phyloP scores from a whole-genome alignment of 2,888 invertebrate genomes.

The Limnephilus marmoratus region DNA sequence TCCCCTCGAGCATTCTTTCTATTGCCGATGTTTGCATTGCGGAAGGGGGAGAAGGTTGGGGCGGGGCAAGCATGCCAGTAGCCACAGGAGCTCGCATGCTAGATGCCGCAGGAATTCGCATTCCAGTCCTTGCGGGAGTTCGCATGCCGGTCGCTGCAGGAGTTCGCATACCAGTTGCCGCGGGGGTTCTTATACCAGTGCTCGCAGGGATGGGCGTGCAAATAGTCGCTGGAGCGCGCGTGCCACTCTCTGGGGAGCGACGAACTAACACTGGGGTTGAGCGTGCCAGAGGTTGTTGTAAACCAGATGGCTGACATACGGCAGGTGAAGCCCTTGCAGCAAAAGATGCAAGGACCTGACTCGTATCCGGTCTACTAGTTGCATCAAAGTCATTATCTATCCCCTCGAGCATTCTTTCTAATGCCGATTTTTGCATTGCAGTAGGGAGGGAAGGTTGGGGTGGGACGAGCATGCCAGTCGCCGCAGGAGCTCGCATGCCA shows the following conservation, averaged over 20 bases:
- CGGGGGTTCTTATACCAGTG: no score
- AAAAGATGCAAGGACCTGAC: background rate
- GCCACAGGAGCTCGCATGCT: background rate
- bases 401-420: slow-evolving; percentile 3
- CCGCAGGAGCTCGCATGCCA: background rate
- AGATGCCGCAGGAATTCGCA: background rate
- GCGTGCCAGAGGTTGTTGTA: background rate
- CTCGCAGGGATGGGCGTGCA: background rate
- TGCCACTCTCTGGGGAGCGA: background rate
- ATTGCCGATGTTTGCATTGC: background rate
- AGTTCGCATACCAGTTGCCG: no score
- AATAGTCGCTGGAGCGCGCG: background rate
- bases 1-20: background rate
- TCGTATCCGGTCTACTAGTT: background rate
- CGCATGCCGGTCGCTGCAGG: no score
- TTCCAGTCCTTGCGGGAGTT: background rate
- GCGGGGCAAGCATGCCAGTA: background rate
- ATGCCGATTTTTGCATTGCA: background rate
- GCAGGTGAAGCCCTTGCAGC: background rate
- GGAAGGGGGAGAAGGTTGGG: background rate
- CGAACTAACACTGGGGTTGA: background rate
- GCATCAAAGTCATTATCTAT: background rate
- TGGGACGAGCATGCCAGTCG: no score
- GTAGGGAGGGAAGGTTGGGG: background rate
- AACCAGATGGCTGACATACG: background rate